These are phyloP conservation scores for Ormyrus thymus DNA, from an alignment of 2,888 invertebrate species.

Conservation along the genomic window DNA sequence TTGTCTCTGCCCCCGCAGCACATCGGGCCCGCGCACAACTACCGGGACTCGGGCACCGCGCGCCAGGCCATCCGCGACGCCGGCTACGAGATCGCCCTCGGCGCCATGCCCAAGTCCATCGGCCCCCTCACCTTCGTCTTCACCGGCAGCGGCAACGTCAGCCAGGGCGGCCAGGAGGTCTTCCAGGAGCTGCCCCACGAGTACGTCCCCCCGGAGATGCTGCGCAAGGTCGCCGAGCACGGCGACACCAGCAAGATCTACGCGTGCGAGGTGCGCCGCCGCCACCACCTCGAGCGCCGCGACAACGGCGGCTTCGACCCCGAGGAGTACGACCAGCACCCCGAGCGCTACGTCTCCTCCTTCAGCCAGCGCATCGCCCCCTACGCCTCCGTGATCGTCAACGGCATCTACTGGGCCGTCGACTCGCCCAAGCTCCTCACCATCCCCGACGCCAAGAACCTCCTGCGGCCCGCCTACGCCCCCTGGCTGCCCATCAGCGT, in stretches of 20 bases:
- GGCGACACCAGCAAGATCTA: constrained; percentile 97
- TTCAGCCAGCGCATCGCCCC: constrained; percentile 98
- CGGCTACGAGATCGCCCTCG: constrained; percentile 97
- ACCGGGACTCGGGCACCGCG: constrained; percentile 98
- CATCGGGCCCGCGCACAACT: constrained; percentile 98
- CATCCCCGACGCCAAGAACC: constrained; percentile 97
- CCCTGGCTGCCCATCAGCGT: constrained; percentile 95
- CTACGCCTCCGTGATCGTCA: constrained; percentile 96
- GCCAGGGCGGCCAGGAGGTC: constrained; percentile 90
- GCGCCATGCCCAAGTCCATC: constrained; percentile 97
- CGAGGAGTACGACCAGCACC: constrained; percentile 93
- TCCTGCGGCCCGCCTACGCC: constrained; percentile 90
- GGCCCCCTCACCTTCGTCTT: constrained; percentile 98
- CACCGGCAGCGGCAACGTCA: constrained; percentile 98
- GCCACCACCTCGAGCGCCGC: constrained; percentile 94
- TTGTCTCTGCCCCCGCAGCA: constrained; percentile 83
- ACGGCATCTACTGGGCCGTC: constrained; percentile 99
- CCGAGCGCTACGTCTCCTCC: constrained; percentile 95
- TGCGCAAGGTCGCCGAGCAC: constrained; percentile 96
- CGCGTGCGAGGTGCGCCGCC: constrained; percentile 94
- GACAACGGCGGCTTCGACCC: constrained; percentile 95
- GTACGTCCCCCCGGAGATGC: constrained; percentile 95
- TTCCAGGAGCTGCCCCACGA: constrained; percentile 98
- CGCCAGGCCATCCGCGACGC: constrained; percentile 97
- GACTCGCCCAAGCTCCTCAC: constrained; percentile 96